These are phyloP conservation scores for Gavialis gangeticus DNA, from an alignment of 2,113 vertebrate genomes.

Conservation along the genomic window DNA sequence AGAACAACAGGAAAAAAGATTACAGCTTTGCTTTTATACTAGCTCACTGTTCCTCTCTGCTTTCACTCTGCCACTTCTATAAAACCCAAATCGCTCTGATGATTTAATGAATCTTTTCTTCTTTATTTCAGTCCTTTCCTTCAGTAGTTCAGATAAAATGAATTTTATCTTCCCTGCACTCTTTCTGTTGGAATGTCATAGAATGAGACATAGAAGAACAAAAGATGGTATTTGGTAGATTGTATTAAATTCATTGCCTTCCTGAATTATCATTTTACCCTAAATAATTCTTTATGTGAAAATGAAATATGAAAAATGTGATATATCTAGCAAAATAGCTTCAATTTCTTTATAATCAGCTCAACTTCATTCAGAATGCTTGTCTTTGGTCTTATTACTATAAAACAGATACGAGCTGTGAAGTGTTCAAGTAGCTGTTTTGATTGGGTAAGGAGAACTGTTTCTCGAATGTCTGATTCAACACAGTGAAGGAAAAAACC, in stretches of 20 bases:
- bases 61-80: conserved; percentile 14
- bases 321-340: neutral
- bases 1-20: neutral
- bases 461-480: neutral
- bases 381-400: neutral
- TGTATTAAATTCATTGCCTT: neutral
- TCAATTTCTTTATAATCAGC: conserved; percentile 26
- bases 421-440: conserved; percentile 9
- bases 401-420: neutral
- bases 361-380: neutral
- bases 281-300: neutral
- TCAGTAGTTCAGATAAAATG: conserved; percentile 33
- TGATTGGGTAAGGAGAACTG: neutral
- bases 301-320: neutral
- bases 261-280: neutral
- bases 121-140: conserved; percentile 38
- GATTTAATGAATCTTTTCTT: conserved; percentile 37
- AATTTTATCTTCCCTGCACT: conserved; percentile 18
- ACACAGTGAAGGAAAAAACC: fast-evolving
- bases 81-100: neutral
- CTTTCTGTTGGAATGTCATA: neutral
- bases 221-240: conserved; percentile 22
- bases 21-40: neutral
- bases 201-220: conserved; percentile 31
- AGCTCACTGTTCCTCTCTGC: neutral